Conservation (phyloP, 2,113 vertebrate genomes). For the Anser brachyrhynchus region DNA sequence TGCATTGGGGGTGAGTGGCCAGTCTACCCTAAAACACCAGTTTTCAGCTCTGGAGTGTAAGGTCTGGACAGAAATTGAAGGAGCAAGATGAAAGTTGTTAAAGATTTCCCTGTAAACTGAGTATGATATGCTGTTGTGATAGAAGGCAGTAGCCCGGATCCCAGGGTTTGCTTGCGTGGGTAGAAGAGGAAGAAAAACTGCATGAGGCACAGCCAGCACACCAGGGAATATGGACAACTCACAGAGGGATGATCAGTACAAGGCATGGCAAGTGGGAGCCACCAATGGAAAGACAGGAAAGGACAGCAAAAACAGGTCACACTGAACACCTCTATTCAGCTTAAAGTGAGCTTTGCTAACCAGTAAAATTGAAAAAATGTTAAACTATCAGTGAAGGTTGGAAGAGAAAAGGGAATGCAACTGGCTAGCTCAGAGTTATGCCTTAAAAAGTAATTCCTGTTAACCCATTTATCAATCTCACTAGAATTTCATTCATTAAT, state of each 20-base stretch:
- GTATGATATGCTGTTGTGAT: neutral
- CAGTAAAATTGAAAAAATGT: neutral
- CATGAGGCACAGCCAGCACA: neutral
- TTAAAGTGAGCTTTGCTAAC: neutral
- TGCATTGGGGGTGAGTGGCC: neutral
- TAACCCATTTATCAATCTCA: neutral
- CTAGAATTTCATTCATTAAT: neutral
- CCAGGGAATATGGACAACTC: neutral
- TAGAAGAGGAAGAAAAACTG: neutral
- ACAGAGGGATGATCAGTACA: neutral
- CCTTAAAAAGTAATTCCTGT: neutral
- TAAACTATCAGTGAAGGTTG: neutral
- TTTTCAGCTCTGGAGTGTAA: neutral
- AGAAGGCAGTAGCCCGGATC: neutral
- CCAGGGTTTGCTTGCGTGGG: neutral
- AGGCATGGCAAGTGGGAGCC: neutral
- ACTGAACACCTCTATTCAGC: neutral
- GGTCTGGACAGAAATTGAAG: neutral
- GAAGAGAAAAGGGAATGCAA: neutral
- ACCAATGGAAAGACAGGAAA: neutral
- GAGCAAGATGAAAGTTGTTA: neutral
- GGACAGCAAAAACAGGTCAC: neutral
- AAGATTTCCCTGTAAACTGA: neutral
- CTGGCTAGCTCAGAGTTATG: neutral
- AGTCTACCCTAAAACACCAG: neutral